Evolutionary conservation across 2,888 invertebrate species (phyloP).

Genomic region (Lithodes maja): DNA sequence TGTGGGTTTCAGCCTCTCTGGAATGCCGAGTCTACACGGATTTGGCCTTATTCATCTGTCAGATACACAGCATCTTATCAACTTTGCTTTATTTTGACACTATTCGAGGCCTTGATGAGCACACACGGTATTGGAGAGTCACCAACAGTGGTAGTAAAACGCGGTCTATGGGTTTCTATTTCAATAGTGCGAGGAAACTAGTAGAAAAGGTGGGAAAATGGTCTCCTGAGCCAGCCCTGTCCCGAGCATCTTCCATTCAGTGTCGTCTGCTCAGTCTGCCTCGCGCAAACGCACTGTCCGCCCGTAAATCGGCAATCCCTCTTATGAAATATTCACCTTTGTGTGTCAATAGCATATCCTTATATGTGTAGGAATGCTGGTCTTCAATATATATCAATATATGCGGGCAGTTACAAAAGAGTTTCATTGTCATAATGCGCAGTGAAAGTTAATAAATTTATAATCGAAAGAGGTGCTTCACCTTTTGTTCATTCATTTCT

Average conservation of each 20-base stretch:
- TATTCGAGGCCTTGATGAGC: conserved; percentile 1
- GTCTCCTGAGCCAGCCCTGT: conserved; percentile 31
- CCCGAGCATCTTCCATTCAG: conserved; percentile 61
- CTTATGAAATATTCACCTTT: conserved; percentile 37
- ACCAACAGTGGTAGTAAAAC: background rate
- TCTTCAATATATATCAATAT: too few relatives aligned
- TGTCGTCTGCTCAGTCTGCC: conserved; percentile 60
- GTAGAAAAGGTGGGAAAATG: conserved; percentile 57
- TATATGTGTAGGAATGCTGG: background rate
- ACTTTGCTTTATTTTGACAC: background rate
- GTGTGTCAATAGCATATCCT: background rate
- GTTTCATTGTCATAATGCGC: too few relatives aligned
- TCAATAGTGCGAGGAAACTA: conserved; percentile 40
- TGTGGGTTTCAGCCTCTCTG: conserved; percentile 38
- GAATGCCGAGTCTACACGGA: conserved; percentile 49
- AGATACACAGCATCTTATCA: conserved; percentile 39
- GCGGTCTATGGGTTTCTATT: background rate
- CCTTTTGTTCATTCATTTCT: too few relatives aligned
- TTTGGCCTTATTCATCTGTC: conserved; percentile 41
- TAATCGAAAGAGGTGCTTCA: too few relatives aligned
- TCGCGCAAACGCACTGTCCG: conserved; percentile 53
- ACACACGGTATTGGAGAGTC: conserved; percentile 34
- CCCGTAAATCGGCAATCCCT: conserved; percentile 42
- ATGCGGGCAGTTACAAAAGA: too few relatives aligned
- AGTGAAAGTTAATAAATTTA: too few relatives aligned